These are phyloP conservation scores for Heterodera carotae DNA, from an alignment of 1,140 invertebrate species.

Conservation along the genomic window DNA sequence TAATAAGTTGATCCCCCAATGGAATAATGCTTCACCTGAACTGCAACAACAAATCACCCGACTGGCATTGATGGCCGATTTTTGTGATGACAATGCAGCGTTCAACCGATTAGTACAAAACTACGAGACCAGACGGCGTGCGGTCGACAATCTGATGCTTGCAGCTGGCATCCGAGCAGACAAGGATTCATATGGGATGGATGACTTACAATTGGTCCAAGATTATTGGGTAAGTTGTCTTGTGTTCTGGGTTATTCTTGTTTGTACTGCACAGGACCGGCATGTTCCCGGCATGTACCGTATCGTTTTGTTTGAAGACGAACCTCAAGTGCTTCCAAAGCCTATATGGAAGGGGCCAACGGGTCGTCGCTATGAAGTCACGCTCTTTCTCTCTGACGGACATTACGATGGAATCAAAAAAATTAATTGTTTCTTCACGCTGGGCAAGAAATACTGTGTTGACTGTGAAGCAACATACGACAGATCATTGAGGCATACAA, in stretches of 20 bases:
- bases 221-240: background rate
- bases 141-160: background rate
- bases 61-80: background rate
- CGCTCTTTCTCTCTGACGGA: background rate
- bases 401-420: background rate
- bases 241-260: background rate
- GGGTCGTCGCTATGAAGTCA: background rate
- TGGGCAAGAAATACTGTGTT: background rate
- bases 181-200: background rate
- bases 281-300: background rate
- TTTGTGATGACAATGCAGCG: background rate
- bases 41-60: background rate
- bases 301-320: slow-evolving; percentile 1
- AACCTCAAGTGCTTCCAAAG: background rate
- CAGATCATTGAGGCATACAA: background rate
- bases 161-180: background rate
- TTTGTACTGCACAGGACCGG: background rate
- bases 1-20: background rate
- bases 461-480: background rate
- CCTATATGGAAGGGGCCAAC: background rate
- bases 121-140: background rate
- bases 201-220: background rate
- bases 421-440: background rate
- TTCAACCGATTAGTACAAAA: background rate
- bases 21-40: background rate